phyloP scores from a whole-genome alignment of 1,140 invertebrate genomes.

The Maniola jurtina region DNA sequence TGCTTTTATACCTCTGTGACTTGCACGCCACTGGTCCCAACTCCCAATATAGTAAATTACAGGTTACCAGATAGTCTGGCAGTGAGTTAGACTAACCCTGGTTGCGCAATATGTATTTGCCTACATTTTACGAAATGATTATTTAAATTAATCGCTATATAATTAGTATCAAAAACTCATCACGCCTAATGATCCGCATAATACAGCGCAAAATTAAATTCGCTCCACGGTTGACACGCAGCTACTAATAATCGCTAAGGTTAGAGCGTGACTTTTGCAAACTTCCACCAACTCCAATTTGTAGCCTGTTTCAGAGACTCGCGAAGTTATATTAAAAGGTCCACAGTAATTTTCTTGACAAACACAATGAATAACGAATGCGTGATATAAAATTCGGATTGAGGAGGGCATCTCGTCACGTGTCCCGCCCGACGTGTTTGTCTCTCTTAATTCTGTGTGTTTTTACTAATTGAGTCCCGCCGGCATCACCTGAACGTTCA shows the following conservation, averaged over 20 bases:
- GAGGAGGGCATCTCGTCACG: conserved; percentile 58
- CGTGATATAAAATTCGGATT: conserved; percentile 75
- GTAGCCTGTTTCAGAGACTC: conserved; percentile 62
- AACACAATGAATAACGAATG: conserved; percentile 74
- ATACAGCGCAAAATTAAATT: conserved; percentile 61
- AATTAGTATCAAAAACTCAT: conserved; percentile 27
- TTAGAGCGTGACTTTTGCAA: conserved; percentile 55
- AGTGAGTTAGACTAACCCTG: too few relatives aligned
- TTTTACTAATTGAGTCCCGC: conserved; percentile 74
- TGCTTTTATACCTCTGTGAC: too few relatives aligned
- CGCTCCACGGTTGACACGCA: conserved; percentile 53
- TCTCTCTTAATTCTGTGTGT: conserved; percentile 75
- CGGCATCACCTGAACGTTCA: conserved; percentile 49
- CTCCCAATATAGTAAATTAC: too few relatives aligned
- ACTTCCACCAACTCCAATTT: conserved; percentile 68
- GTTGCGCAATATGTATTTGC: too few relatives aligned
- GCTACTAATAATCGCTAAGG: conserved; percentile 57
- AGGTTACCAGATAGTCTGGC: too few relatives aligned
- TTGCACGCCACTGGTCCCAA: too few relatives aligned
- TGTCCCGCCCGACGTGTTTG: conserved; percentile 68
- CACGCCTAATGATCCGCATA: conserved; percentile 54
- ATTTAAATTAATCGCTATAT: neutral
- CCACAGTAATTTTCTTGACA: conserved; percentile 73
- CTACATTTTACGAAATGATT: too few relatives aligned
- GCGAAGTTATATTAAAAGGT: conserved; percentile 73